Evolutionary conservation across 2,113 vertebrate species (phyloP).

Genomic region (Myodes glareolus): DNA sequence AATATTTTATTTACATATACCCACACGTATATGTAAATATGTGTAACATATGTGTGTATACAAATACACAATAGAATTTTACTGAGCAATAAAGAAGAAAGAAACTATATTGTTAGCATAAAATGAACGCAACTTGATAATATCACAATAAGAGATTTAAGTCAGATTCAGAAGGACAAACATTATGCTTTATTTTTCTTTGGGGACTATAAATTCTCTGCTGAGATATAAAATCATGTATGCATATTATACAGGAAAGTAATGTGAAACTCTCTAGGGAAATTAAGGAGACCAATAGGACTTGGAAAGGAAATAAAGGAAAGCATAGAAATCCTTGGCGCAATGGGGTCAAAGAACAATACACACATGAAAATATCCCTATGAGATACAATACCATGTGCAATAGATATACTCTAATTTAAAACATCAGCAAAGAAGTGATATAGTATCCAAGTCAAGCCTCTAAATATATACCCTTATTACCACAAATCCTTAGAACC

Average conservation of each 20-base stretch:
- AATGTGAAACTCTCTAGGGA: background rate
- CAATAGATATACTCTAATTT: background rate
- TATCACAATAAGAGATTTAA: background rate
- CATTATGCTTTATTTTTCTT: background rate
- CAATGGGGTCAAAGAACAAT: background rate
- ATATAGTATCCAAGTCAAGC: background rate
- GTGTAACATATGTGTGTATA: background rate
- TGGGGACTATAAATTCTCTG: background rate
- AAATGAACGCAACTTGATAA: background rate
- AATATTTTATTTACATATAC: background rate
- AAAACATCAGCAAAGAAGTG: background rate
- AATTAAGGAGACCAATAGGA: background rate
- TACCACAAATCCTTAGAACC: background rate
- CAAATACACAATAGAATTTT: background rate
- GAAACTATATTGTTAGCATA: background rate
- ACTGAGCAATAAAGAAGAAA: background rate
- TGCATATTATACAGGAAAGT: background rate
- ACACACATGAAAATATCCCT: background rate
- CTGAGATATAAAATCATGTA: background rate
- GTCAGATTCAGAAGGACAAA: background rate
- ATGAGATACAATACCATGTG: background rate
- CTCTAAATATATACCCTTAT: no score
- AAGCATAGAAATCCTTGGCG: background rate
- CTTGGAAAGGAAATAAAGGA: background rate
- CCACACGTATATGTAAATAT: background rate